Conservation (phyloP, 1,140 invertebrate species). For the Heterodera schachtii region DNA sequence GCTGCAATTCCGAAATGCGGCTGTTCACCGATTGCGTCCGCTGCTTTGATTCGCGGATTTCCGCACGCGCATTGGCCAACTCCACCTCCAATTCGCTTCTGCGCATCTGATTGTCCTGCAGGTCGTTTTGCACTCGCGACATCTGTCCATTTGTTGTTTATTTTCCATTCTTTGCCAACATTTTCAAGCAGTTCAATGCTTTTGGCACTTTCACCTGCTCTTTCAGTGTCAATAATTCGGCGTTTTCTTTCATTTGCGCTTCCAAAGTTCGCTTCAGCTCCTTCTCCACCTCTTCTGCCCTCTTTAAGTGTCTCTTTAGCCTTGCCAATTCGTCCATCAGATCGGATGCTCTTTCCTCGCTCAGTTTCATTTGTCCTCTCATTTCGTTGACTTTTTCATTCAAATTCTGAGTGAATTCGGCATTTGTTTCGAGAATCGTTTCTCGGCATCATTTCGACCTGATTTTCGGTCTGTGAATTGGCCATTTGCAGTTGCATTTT, state of each 20-base stretch:
- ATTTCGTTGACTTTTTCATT: constrained; percentile 62
- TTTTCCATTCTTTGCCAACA: not conserved
- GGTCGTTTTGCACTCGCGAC: constrained; percentile 58
- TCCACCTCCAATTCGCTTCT: constrained; percentile 59
- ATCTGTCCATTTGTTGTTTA: constrained; percentile 38
- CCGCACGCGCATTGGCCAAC: constrained; percentile 52
- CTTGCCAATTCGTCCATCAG: constrained; percentile 55
- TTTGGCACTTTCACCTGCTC: constrained; percentile 41
- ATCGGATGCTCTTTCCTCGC: constrained; percentile 57
- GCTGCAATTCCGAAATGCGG: constrained; percentile 56
- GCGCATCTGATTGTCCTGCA: constrained; percentile 51
- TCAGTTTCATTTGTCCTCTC: constrained; percentile 55
- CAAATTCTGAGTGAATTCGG: constrained; percentile 32
- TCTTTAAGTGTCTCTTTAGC: constrained; percentile 56
- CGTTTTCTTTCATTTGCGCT: constrained; percentile 43
- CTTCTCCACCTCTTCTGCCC: constrained; percentile 56
- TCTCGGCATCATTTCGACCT: constrained; percentile 7
- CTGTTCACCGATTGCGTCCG: constrained; percentile 57
- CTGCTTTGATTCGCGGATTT: constrained; percentile 63
- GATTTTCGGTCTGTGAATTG: constrained; percentile 56
- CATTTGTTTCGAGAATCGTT: constrained; percentile 22
- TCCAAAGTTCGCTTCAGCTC: constrained; percentile 57
- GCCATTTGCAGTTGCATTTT: constrained; percentile 55
- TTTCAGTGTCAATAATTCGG: constrained; percentile 52
- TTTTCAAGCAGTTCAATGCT: not conserved